phyloP scores from a whole-genome alignment of 2,113 vertebrate genomes.

The Ahaetulla prasina region DNA sequence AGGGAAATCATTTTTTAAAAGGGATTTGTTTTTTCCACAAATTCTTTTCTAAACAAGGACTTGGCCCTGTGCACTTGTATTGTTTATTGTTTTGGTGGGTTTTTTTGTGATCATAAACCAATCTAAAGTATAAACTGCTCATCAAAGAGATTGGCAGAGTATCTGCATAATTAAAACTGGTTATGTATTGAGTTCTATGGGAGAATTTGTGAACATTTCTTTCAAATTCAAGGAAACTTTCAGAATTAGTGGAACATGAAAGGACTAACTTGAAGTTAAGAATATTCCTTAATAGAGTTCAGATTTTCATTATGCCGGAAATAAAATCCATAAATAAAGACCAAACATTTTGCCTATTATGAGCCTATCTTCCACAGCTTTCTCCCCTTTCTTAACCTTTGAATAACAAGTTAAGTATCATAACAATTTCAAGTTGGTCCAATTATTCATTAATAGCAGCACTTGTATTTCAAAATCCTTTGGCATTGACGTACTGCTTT shows the following conservation, averaged over 20 bases:
- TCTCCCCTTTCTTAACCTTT: not conserved
- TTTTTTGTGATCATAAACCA: not conserved
- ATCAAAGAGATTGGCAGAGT: not conserved
- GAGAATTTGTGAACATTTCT: not conserved
- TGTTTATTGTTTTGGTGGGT: not conserved
- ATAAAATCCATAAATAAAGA: not conserved
- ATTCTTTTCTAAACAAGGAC: not conserved
- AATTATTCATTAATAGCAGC: not conserved
- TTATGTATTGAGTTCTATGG: not conserved
- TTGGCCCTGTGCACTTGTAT: not conserved
- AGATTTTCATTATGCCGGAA: not conserved
- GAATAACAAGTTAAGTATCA: not conserved
- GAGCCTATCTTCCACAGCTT: not conserved
- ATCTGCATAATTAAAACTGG: not conserved
- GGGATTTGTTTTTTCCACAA: not conserved
- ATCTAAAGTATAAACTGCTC: not conserved
- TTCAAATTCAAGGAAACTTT: not conserved
- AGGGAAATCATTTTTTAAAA: not conserved
- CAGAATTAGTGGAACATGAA: not conserved
- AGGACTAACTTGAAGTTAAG: not conserved
- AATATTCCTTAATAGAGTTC: not conserved
- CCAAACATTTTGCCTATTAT: not conserved
- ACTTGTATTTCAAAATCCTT: not conserved
- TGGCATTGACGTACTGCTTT: not conserved
- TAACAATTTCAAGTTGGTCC: not conserved